Evolutionary conservation across 1,140 invertebrate species (phyloP).

Genomic region (Drosophila bocqueti): DNA sequence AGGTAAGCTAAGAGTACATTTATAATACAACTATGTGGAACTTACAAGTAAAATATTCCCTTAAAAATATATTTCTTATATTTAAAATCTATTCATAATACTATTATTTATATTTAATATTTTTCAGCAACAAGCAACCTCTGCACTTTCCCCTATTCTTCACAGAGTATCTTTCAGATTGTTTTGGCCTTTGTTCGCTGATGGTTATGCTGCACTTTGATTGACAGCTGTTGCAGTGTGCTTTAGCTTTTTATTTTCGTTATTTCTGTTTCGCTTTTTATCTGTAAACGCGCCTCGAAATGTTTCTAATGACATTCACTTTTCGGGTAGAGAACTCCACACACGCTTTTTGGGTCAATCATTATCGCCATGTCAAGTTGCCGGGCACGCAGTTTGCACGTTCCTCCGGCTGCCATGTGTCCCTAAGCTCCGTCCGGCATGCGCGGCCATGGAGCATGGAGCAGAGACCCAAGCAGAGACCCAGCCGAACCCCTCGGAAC

Average conservation of each 20-base stretch:
- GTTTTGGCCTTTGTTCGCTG: conserved; percentile 30
- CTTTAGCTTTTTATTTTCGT: conserved; percentile 53
- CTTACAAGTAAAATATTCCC: neutral
- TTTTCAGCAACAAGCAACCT: neutral
- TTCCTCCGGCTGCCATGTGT: conserved; percentile 28
- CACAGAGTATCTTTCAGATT: conserved; percentile 14
- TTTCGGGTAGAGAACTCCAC: conserved; percentile 60
- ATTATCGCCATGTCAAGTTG: conserved; percentile 80
- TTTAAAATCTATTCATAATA: too few species aligned
- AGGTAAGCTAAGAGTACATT: neutral
- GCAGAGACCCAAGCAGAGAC: conserved; percentile 9
- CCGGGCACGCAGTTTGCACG: conserved; percentile 78
- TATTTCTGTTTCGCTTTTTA: conserved; percentile 57
- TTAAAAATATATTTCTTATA: too few species aligned
- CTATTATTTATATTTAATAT: neutral
- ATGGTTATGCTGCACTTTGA: conserved; percentile 58
- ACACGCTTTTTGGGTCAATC: conserved; percentile 77
- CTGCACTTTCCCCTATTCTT: neutral
- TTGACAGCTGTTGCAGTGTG: conserved; percentile 78
- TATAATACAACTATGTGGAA: neutral
- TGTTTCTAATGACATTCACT: conserved; percentile 81
- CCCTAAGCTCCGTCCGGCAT: conserved; percentile 58
- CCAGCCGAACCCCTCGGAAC: conserved; percentile 5
- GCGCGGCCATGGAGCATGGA: conserved; percentile 52
- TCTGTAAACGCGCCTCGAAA: conserved; percentile 63